Conservation (phyloP, 2,113 vertebrate species). For the Neodontobutis hainanensis region DNA sequence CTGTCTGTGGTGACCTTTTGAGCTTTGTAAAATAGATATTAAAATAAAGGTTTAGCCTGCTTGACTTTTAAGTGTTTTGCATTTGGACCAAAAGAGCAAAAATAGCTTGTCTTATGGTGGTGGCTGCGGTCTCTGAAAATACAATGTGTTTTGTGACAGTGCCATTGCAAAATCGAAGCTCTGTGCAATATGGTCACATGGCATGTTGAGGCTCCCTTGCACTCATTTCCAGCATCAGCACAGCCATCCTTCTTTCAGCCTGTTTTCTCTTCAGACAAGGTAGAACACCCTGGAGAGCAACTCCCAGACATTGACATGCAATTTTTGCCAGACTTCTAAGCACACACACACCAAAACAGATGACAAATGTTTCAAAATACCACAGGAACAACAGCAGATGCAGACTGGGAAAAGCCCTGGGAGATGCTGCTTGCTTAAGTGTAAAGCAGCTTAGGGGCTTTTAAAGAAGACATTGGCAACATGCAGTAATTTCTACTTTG, state of each 20-base stretch:
- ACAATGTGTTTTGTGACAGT: constrained; percentile 15
- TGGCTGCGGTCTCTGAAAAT: constrained; percentile 14
- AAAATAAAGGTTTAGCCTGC: constrained; percentile 7
- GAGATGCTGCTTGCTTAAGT: constrained; percentile 46
- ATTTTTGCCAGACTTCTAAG: constrained; percentile 36
- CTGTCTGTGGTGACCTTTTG: not conserved
- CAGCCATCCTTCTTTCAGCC: constrained; percentile 14
- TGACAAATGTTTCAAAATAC: constrained; percentile 76
- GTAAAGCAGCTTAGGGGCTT: constrained; percentile 42
- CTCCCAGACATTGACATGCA: constrained; percentile 45
- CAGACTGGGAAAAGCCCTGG: constrained; percentile 62
- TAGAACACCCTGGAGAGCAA: constrained; percentile 50
- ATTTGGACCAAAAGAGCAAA: constrained; percentile 20
- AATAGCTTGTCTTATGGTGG: constrained; percentile 18
- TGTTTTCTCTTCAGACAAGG: constrained; percentile 40
- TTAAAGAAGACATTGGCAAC: constrained; percentile 21
- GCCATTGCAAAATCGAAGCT: constrained; percentile 14
- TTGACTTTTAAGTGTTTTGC: constrained; percentile 1
- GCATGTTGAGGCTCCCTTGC: constrained; percentile 29
- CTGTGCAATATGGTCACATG: constrained; percentile 22
- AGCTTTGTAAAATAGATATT: not conserved
- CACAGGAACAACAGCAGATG: constrained; percentile 66
- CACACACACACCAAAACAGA: constrained; percentile 55
- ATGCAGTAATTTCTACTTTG: constrained; percentile 9
- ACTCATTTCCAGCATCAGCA: constrained; percentile 51